phyloP scores from a whole-genome alignment of 2,888 invertebrate genomes.

The Caradrina kadenii region DNA sequence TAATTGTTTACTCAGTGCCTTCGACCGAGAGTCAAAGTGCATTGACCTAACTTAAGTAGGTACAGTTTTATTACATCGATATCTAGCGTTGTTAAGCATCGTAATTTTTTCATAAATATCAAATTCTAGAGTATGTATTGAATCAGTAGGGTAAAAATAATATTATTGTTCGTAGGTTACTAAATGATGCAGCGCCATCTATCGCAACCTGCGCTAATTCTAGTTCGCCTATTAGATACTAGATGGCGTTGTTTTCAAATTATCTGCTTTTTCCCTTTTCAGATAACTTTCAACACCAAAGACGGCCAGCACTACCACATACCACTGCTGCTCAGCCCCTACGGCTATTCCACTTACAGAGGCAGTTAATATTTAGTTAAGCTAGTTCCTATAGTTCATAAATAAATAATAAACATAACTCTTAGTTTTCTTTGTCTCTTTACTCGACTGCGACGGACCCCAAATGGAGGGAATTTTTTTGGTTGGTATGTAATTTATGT shows the following conservation, averaged over 20 bases:
- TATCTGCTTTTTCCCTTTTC: slow-evolving; percentile 54
- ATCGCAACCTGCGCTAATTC: background rate
- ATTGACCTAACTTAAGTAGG: slow-evolving; percentile 34
- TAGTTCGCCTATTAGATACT: background rate
- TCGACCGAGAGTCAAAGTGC: slow-evolving; percentile 24
- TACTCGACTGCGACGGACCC: background rate
- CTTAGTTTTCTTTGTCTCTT: background rate
- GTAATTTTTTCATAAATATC: background rate
- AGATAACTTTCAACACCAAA: slow-evolving; percentile 93
- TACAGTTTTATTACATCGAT: slow-evolving; percentile 1
- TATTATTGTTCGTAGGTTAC: background rate
- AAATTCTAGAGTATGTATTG: background rate
- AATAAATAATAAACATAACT: background rate
- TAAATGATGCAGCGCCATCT: slow-evolving; percentile 1
- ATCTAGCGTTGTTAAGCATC: slow-evolving; percentile 17
- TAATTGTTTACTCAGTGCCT: background rate
- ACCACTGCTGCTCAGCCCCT: slow-evolving; percentile 94
- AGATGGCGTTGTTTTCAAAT: slow-evolving; percentile 5
- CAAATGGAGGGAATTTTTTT: too few species aligned
- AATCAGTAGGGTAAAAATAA: slow-evolving; percentile 7
- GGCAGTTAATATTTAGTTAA: slow-evolving; percentile 87
- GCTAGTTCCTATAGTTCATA: background rate
- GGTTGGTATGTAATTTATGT: too few species aligned
- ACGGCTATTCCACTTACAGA: slow-evolving; percentile 94
- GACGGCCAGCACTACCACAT: slow-evolving; percentile 93